Evolutionary conservation across 2,797 vertebrate species (phyloP), one percentile per base, ranked within the genome.

Genomic region (Rhincodon typus): DNA sequence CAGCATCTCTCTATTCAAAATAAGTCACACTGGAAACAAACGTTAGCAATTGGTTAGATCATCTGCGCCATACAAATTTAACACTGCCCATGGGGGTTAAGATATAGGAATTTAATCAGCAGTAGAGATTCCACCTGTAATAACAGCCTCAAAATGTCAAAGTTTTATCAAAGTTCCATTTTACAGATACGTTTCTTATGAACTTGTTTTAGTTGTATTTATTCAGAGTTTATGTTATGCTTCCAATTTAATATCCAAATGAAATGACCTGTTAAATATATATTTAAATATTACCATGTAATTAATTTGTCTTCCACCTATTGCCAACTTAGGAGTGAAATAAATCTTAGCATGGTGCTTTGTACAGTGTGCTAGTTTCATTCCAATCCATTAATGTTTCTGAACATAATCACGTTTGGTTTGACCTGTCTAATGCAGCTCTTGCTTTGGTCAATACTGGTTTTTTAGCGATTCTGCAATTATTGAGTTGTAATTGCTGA

Each of bases 161-260:
- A 67, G 19, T 66, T 10, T 19, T 23, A 57, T 57, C 57, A 57
- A 62, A 62, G 57, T 2, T 42, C n/a, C n/a, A 67, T 67, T 42
- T 93, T 67, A 77, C 17, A 30, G 30, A 46, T 34, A 46, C 30
- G 2, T 72, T 34, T 77, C 70, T 53, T 95, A 25, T 30, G 53
- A 34, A 53, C 27, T 38, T 50, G 42, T 72, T 70, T 95, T 50
- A 34, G n/a, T 74, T 94, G 27, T 74, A 95, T 62, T 77, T 91
- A 66, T 91, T 91, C 42, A 72, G 27, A 77, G 94, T 50, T 95
- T 77, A 95, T 95, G 77, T 57, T 74, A 66, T 91, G 70, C 13
- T 50, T 74, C 27, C 3, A 46, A 95, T 95, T 95, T 77, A 50
- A 94, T 74, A 94, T 0, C 46, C 46, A 74, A 95, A 72, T 72